These are phyloP conservation scores for Etheostoma spectabile DNA, from an alignment of 2,113 vertebrate species.

Conservation along the genomic window DNA sequence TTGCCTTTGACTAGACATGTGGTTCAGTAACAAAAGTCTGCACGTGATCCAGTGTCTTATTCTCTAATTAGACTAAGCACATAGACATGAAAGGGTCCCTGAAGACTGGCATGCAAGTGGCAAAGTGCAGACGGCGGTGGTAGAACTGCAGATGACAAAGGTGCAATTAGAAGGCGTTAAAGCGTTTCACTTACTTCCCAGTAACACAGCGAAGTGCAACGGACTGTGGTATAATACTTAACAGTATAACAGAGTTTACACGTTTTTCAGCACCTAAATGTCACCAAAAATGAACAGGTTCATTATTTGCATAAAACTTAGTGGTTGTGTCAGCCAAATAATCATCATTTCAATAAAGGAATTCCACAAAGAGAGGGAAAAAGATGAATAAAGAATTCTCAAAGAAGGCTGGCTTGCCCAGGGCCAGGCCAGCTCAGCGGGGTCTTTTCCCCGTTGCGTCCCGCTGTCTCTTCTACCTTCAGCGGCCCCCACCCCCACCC, in stretches of 20 bases:
- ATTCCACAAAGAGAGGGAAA: too few species aligned
- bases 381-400: too few species aligned
- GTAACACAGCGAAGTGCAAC: not conserved
- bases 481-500: too few species aligned
- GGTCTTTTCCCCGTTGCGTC: too few species aligned
- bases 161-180: not conserved
- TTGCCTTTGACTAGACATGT: not conserved
- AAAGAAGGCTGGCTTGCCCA: too few species aligned
- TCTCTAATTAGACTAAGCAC: not conserved
- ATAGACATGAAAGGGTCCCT: conserved; percentile 6
- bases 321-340: too few species aligned
- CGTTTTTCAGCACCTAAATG: not conserved
- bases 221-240: not conserved
- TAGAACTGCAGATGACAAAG: not conserved
- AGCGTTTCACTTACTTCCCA: not conserved
- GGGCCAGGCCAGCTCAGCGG: too few species aligned
- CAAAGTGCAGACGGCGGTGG: not conserved
- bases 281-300: not conserved
- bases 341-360: too few species aligned
- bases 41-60: not conserved
- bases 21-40: not conserved
- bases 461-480: too few species aligned
- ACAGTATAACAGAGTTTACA: not conserved
- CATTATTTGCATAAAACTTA: too few species aligned
- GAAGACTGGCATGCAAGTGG: not conserved